Evolutionary conservation across 2,888 invertebrate genomes (phyloP).

Genomic region (Trisateles emortualis): DNA sequence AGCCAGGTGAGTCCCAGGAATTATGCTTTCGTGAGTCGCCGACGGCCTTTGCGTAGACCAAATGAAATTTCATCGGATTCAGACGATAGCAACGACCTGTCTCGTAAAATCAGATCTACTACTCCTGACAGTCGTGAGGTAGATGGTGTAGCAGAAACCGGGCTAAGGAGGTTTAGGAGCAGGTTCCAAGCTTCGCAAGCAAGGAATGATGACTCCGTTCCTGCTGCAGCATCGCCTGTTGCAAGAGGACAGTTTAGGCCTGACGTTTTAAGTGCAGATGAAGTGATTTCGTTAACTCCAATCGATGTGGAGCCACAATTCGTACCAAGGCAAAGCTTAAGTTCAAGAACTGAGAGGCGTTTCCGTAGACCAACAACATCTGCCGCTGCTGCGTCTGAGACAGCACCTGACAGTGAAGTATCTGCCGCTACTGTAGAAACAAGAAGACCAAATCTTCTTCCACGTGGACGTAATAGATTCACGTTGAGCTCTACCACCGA

Average conservation of each 20-base stretch:
- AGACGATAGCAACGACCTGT: conserved; percentile 59
- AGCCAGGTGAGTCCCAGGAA: conserved; percentile 87
- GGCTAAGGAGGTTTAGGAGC: conserved; percentile 60
- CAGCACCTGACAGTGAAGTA: conserved; percentile 70
- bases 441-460: conserved; percentile 64
- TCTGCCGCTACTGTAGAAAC: conserved; percentile 78
- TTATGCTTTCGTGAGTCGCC: conserved; percentile 79
- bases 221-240: conserved; percentile 73
- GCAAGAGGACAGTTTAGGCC: conserved; percentile 71
- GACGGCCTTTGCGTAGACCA: conserved; percentile 69
- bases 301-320: conserved; percentile 74
- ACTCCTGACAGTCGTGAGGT: conserved; percentile 81
- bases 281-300: conserved; percentile 85
- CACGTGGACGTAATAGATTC: conserved; percentile 74
- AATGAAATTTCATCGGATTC: conserved; percentile 78
- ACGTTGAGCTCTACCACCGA: conserved; percentile 64
- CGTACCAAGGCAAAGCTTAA: conserved; percentile 58
- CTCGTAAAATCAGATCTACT: conserved; percentile 79
- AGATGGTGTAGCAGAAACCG: conserved; percentile 47
- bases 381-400: conserved; percentile 61
- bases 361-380: conserved; percentile 49
- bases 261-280: conserved; percentile 69
- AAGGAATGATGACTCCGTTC: conserved; percentile 67
- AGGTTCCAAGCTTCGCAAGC: conserved; percentile 56
- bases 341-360: conserved; percentile 51